phyloP scores from a whole-genome alignment of 2,113 vertebrate species.

The Balaeniceps rex region DNA sequence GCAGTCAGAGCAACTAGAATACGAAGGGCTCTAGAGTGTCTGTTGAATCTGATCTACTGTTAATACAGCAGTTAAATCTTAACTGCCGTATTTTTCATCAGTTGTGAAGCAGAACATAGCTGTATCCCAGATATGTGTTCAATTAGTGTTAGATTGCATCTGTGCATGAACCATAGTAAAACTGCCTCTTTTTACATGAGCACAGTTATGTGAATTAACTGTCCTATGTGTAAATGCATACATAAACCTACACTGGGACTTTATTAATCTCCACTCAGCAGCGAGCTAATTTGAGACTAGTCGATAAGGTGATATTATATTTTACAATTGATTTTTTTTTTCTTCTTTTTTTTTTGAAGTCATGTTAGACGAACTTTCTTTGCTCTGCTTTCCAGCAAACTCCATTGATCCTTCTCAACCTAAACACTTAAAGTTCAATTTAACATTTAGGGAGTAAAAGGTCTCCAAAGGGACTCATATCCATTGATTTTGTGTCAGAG shows the following conservation, averaged over 20 bases:
- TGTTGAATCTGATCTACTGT: not conserved
- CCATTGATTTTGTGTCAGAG: slow-evolving; percentile 97
- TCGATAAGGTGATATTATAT: slow-evolving; percentile 84
- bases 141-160: slow-evolving; percentile 26
- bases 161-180: slow-evolving; percentile 1
- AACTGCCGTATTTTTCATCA: not conserved
- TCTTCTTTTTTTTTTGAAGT: not conserved
- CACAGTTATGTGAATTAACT: slow-evolving; percentile 30
- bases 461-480: slow-evolving; percentile 90
- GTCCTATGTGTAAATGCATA: slow-evolving; percentile 38
- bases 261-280: slow-evolving; percentile 75
- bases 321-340: slow-evolving; percentile 79
- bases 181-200: not conserved
- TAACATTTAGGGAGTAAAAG: slow-evolving; percentile 97
- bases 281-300: slow-evolving; percentile 81
- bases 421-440: slow-evolving; percentile 98
- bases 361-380: slow-evolving; percentile 59
- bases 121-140: not conserved
- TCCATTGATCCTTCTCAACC: slow-evolving; percentile 91
- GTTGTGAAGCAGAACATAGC: not conserved
- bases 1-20: not conserved
- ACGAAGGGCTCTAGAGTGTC: not conserved
- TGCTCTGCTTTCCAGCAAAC: slow-evolving; percentile 75
- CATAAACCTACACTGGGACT: slow-evolving; percentile 54
- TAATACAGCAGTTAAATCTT: not conserved